phyloP scores from a whole-genome alignment of 2,113 vertebrate species.

The Dasypus novemcinctus region DNA sequence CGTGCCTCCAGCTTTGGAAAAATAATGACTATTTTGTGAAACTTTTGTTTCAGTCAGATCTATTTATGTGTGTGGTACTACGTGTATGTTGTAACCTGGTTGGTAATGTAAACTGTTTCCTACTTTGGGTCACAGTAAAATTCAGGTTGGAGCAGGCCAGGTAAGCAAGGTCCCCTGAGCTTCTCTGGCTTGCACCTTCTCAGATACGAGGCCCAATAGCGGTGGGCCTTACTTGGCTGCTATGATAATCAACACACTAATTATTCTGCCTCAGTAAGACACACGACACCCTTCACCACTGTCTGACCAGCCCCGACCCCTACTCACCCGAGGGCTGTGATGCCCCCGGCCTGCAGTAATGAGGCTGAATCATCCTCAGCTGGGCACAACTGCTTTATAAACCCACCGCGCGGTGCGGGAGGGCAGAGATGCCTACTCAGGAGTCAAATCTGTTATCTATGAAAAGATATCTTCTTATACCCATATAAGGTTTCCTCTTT shows the following conservation, averaged over 20 bases:
- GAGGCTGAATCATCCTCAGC: neutral
- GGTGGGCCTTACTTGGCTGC: neutral
- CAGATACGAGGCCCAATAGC: neutral
- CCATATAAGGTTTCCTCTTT: neutral
- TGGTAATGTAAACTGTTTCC: neutral
- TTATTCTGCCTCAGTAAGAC: neutral
- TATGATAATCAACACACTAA: neutral
- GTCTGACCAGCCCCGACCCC: neutral
- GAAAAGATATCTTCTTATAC: slow-evolving; percentile 6
- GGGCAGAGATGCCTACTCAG: neutral
- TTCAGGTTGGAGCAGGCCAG: neutral
- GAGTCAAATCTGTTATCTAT: neutral
- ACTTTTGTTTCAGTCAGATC: neutral
- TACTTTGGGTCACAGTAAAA: neutral
- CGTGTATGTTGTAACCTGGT: neutral
- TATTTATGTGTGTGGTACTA: neutral
- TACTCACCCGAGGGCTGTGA: neutral
- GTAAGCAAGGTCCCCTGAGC: neutral
- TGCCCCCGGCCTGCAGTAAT: neutral
- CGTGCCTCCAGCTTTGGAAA: neutral
- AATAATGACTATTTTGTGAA: neutral
- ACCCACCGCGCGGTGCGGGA: neutral
- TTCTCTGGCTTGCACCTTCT: neutral
- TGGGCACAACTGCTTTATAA: neutral
- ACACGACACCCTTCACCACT: neutral